Evolutionary conservation across 2,888 invertebrate species (phyloP).

Genomic region (Melipona beecheii): DNA sequence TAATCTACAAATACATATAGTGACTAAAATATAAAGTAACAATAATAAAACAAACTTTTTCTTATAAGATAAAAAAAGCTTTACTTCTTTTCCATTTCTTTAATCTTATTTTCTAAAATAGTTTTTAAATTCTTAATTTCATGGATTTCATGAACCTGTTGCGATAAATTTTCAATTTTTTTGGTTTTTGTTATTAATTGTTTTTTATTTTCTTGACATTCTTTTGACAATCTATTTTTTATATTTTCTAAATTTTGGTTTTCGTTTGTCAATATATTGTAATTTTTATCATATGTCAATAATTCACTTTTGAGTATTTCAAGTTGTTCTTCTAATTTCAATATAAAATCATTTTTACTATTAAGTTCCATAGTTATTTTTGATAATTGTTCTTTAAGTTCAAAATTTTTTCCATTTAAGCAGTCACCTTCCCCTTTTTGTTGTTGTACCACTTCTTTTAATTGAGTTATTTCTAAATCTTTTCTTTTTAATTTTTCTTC

Average conservation of each 20-base stretch:
- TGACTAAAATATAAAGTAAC: not conserved
- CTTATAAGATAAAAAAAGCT: conserved; percentile 24
- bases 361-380: conserved; percentile 29
- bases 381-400: conserved; percentile 40
- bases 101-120: conserved; percentile 50
- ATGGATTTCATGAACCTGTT: conserved; percentile 51
- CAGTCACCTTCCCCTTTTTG: conserved; percentile 58
- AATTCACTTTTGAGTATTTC: conserved; percentile 22
- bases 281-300: conserved; percentile 23
- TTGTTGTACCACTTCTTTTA: conserved; percentile 59
- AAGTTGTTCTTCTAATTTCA: conserved; percentile 29
- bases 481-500: conserved; percentile 65
- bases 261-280: conserved; percentile 32
- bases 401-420: conserved; percentile 23
- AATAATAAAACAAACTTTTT: conserved; percentile 42
- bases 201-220: conserved; percentile 33
- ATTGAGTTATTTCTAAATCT: conserved; percentile 63
- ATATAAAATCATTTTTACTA: conserved; percentile 36
- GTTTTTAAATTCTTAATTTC: conserved; percentile 44
- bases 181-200: conserved; percentile 40
- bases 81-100: conserved; percentile 65
- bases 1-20: conserved; percentile 57
- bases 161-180: conserved; percentile 51
- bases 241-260: conserved; percentile 54
- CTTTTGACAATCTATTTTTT: conserved; percentile 25